phyloP scores from a whole-genome alignment of 1,140 invertebrate species.

The Drosophila kepulauana region DNA sequence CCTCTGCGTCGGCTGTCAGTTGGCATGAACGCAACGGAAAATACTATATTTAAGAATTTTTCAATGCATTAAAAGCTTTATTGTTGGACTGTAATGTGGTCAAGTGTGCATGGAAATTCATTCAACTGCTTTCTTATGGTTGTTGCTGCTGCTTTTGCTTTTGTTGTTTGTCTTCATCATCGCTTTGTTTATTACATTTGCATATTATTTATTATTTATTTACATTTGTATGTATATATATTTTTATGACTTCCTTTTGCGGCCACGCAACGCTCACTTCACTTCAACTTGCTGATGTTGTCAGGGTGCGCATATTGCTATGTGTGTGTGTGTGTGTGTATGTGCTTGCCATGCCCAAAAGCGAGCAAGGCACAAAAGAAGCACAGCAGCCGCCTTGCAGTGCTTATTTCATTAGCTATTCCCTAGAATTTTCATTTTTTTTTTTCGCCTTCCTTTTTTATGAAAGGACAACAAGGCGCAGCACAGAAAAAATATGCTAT shows the following conservation, averaged over 20 bases:
- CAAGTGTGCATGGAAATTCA: slow-evolving; percentile 71
- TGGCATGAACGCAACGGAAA: background rate
- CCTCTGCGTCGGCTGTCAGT: slow-evolving; percentile 6
- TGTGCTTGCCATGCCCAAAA: slow-evolving; percentile 2
- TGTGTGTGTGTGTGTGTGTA: slow-evolving; percentile 18
- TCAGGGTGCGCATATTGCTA: background rate
- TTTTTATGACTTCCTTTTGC: slow-evolving; percentile 69
- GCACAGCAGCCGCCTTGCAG: slow-evolving; percentile 38
- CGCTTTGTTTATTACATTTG: slow-evolving; percentile 82
- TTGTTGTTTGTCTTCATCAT: slow-evolving; percentile 52
- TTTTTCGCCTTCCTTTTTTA: slow-evolving; percentile 28
- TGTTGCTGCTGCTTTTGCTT: slow-evolving; percentile 4
- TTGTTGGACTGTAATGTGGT: slow-evolving; percentile 57
- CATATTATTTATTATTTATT: slow-evolving; percentile 83
- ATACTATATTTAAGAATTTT: slow-evolving; percentile 34
- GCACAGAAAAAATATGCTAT: slow-evolving; percentile 48
- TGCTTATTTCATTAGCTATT: slow-evolving; percentile 83
- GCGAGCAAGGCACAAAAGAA: slow-evolving; percentile 6
- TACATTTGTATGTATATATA: slow-evolving; percentile 67
- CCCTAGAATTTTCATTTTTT: slow-evolving; percentile 62
- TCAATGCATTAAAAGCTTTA: slow-evolving; percentile 42
- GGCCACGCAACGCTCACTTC: slow-evolving; percentile 31
- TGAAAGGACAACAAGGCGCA: slow-evolving; percentile 41
- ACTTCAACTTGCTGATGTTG: slow-evolving; percentile 44
- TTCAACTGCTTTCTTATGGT: slow-evolving; percentile 47